Percentiles rank a stretch among this genome's conserved stretches.
These are phyloP conservation scores for Syngnathus rostellatus DNA, from an alignment of 2,797 vertebrate genomes.

Conservation along the genomic window DNA sequence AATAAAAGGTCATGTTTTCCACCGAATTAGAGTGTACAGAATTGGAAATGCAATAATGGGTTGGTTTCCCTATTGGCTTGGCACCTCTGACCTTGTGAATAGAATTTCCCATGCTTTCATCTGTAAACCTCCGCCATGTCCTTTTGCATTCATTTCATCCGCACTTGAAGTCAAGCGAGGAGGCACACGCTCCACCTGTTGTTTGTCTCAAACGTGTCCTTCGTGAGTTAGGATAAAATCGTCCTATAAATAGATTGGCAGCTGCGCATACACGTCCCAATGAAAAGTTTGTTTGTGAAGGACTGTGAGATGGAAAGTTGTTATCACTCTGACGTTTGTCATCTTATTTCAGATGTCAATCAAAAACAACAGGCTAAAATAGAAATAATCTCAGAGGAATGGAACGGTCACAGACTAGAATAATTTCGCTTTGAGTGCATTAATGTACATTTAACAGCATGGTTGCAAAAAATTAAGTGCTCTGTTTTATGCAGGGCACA, in stretches of 20 bases:
- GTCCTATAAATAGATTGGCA: conserved; percentile 1
- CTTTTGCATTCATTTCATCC: conserved; percentile 28
- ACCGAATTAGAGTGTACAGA: conserved; percentile 17
- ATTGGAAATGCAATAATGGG: conserved; percentile 22
- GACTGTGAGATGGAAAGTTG: background rate
- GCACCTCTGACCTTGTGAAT: conserved; percentile 28
- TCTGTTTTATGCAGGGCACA: no score
- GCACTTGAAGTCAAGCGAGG: conserved; percentile 23
- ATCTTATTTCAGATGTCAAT: background rate
- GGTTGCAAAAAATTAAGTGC: no score
- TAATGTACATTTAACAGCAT: background rate
- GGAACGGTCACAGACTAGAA: background rate
- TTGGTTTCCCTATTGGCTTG: conserved; percentile 15
- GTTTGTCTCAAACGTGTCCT: conserved; percentile 26
- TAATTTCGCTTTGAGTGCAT: background rate
- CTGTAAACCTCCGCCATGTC: conserved; percentile 7
- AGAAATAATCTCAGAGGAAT: background rate
- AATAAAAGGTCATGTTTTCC: conserved; percentile 13
- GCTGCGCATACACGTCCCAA: background rate
- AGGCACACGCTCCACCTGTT: conserved; percentile 50
- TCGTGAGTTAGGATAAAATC: background rate
- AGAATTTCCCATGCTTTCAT: conserved; percentile 44
- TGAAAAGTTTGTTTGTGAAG: background rate
- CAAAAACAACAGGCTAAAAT: background rate
- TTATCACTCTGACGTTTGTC: background rate